Evolutionary conservation across 64 coral and sea anemone species (phyloP).

Genomic region (Pachyseris speciosa): DNA sequence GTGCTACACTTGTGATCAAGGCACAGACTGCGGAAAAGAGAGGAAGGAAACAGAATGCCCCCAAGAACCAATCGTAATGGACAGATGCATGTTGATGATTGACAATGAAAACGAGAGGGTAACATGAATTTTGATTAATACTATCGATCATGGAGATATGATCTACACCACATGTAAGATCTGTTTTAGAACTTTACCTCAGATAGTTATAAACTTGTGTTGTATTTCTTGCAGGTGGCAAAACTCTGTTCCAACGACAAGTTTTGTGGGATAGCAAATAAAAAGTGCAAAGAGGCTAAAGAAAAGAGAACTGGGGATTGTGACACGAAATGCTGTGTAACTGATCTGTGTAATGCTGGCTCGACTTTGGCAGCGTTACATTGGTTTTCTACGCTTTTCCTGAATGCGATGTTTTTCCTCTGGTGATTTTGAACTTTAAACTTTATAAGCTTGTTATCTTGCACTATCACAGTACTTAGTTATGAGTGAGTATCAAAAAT

Average conservation of each 20-base stretch:
- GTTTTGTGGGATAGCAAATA: background rate
- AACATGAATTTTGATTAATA: background rate
- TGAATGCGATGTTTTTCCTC: background rate
- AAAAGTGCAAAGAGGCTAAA: background rate
- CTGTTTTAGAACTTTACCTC: too few species aligned
- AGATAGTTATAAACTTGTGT: background rate
- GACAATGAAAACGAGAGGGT: background rate
- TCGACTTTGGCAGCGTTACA: background rate
- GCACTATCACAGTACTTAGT: too few species aligned
- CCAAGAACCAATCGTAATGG: background rate
- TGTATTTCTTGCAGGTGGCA: background rate
- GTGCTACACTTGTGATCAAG: background rate
- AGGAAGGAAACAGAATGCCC: background rate
- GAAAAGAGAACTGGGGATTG: slow-evolving; percentile 26
- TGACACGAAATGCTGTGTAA: background rate
- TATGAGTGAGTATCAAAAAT: too few species aligned
- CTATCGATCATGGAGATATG: too few species aligned
- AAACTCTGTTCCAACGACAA: background rate
- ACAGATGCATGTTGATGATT: background rate
- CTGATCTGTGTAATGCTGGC: slow-evolving; percentile 25
- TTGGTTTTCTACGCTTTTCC: background rate
- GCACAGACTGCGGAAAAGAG: background rate
- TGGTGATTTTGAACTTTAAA: background rate
- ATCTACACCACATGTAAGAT: too few species aligned
- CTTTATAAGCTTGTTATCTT: background rate